A percentile compares a stretch with the other conserved stretches of the same genome.
phyloP scores from a whole-genome alignment of 1,140 invertebrate species.

The Cyclargus thomasi region DNA sequence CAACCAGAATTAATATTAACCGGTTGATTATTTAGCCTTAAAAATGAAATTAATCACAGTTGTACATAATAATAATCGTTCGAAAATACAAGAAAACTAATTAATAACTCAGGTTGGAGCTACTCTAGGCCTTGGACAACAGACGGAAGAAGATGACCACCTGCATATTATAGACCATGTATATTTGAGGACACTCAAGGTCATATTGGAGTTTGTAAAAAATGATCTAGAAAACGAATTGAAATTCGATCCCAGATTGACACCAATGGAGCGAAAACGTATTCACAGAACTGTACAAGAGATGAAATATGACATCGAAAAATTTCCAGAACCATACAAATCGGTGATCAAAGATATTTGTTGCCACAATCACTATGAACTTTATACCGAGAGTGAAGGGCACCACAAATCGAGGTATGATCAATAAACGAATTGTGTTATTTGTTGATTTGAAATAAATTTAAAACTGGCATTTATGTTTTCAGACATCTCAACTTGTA shows the following conservation, averaged over 20 bases:
- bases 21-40: too few relatives aligned
- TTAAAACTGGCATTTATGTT: constrained; percentile 7
- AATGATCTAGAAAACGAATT: constrained; percentile 36
- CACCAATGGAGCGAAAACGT: constrained; percentile 29
- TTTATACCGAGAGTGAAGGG: constrained; percentile 34
- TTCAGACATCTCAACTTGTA: constrained; percentile 37
- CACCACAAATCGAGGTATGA: constrained; percentile 25
- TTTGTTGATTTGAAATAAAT: constrained; percentile 16
- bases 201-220: constrained; percentile 39
- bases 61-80: too few relatives aligned
- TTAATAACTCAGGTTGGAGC: background rate
- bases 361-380: constrained; percentile 31
- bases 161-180: background rate
- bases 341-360: constrained; percentile 31
- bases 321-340: constrained; percentile 8
- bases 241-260: constrained; percentile 30
- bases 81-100: too few relatives aligned
- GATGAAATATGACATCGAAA: constrained; percentile 19
- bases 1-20: too few relatives aligned
- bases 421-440: background rate
- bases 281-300: constrained; percentile 31
- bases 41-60: too few relatives aligned
- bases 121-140: background rate
- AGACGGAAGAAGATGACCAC: background rate
- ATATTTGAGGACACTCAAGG: constrained; percentile 13